Evolutionary conservation across 2,113 vertebrate species (phyloP).

Genomic region (Sialia sialis): DNA sequence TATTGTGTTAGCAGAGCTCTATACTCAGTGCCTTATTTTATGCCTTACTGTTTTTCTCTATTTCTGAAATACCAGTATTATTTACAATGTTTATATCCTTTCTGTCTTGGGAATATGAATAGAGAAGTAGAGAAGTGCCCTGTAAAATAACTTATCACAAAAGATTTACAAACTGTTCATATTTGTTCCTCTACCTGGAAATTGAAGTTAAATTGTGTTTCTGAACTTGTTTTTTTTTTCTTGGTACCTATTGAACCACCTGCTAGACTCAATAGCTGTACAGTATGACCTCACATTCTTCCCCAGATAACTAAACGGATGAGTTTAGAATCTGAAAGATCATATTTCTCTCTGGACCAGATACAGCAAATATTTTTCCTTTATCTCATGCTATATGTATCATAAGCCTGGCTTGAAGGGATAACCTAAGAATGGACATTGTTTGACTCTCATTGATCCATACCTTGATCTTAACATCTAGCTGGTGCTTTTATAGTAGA

Average conservation of each 20-base stretch:
- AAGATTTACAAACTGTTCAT: background rate
- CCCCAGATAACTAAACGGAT: background rate
- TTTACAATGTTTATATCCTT: background rate
- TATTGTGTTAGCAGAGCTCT: background rate
- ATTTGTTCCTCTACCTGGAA: background rate
- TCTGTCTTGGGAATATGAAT: background rate
- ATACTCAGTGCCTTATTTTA: background rate
- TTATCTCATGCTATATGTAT: background rate
- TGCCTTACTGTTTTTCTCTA: background rate
- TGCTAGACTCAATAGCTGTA: background rate
- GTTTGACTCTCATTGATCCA: background rate
- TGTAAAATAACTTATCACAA: background rate
- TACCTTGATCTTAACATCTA: constrained; percentile 7
- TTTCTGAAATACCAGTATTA: background rate
- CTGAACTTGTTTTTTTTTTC: background rate
- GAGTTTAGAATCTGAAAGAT: background rate
- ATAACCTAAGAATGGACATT: background rate
- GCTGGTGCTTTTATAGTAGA: background rate
- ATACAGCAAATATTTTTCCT: background rate
- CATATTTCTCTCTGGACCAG: background rate
- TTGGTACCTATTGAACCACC: background rate
- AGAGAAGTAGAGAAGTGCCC: background rate
- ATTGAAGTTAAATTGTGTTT: background rate
- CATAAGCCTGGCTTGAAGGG: background rate
- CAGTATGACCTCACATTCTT: background rate